A percentile compares a stretch with the other conserved stretches of the same genome.
phyloP scores from a whole-genome alignment of 2,797 vertebrate genomes.

The Rhinophrynus dorsalis region DNA sequence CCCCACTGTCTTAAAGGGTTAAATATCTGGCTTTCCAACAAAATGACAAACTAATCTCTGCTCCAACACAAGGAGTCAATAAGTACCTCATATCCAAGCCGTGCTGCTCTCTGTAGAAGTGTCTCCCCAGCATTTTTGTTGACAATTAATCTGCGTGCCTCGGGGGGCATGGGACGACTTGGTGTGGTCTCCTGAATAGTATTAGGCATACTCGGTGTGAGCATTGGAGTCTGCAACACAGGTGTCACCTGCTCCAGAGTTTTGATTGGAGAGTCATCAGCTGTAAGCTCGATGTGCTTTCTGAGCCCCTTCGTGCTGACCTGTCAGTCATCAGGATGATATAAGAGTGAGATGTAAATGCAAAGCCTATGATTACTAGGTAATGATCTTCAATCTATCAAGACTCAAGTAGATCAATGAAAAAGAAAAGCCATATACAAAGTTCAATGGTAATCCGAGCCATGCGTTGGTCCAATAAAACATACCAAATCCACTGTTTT shows the following conservation, averaged over 20 bases:
- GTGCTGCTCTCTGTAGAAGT: conserved; percentile 90
- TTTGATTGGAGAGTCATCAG: conserved; percentile 72
- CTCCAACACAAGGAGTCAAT: too few species aligned
- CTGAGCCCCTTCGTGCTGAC: conserved; percentile 71
- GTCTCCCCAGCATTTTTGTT: conserved; percentile 98
- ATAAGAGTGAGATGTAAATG: not conserved
- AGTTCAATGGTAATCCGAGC: too few species aligned
- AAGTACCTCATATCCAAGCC: conserved; percentile 95
- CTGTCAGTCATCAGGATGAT: conserved; percentile 54
- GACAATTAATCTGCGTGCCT: conserved; percentile 92
- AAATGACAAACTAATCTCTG: too few species aligned
- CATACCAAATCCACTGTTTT: too few species aligned
- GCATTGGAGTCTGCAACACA: conserved; percentile 65
- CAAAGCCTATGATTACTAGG: not conserved
- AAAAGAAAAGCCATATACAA: too few species aligned
- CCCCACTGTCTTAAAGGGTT: too few species aligned
- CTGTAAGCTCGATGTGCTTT: conserved; percentile 77
- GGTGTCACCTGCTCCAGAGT: conserved; percentile 72
- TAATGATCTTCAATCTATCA: too few species aligned
- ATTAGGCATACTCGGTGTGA: conserved; percentile 63
- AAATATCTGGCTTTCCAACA: too few species aligned
- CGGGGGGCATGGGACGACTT: conserved; percentile 90
- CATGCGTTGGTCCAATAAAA: too few species aligned
- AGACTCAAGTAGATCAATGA: too few species aligned
- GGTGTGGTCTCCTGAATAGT: conserved; percentile 72